Percentiles rank a stretch among this genome's conserved stretches.
Evolutionary conservation across 2,113 vertebrate genomes (phyloP).

Genomic region (Peromyscus californicus): DNA sequence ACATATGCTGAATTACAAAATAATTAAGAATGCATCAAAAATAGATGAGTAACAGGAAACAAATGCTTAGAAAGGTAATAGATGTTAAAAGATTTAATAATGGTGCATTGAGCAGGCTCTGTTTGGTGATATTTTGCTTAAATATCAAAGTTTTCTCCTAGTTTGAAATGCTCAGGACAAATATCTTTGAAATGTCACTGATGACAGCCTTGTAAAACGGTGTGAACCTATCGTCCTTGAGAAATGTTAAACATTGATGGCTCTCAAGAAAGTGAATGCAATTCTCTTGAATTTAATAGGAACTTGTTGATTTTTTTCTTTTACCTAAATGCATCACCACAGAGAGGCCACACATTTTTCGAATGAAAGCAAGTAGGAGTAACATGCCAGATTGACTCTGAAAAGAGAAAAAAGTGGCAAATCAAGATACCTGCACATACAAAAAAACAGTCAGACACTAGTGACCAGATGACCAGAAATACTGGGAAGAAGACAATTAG

Average conservation of each 20-base stretch:
- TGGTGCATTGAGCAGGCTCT: slow-evolving; percentile 41
- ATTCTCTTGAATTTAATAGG: slow-evolving; percentile 56
- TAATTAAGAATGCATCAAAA: not conserved
- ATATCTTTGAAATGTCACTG: slow-evolving; percentile 79
- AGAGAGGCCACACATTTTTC: not conserved
- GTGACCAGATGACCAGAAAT: slow-evolving; percentile 1
- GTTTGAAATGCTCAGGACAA: not conserved
- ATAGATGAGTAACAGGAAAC: slow-evolving; percentile 25
- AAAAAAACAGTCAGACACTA: not conserved
- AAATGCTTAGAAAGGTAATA: not conserved
- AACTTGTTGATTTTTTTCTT: slow-evolving; percentile 57
- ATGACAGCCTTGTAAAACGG: slow-evolving; percentile 75
- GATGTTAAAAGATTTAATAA: slow-evolving; percentile 66
- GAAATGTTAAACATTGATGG: slow-evolving; percentile 70
- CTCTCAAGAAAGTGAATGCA: slow-evolving; percentile 64
- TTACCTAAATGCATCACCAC: not conserved
- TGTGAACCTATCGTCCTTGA: slow-evolving; percentile 67
- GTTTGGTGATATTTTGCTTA: slow-evolving; percentile 77
- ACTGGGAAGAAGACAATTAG: not conserved
- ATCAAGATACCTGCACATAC: not conserved
- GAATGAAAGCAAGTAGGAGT: slow-evolving; percentile 35
- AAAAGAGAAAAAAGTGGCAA: slow-evolving; percentile 20
- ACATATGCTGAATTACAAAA: not conserved
- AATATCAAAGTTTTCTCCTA: slow-evolving; percentile 79
- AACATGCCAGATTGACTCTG: not conserved